Evolutionary conservation across 1,140 invertebrate genomes (phyloP).

Genomic region (Ptiloglossa arizonensis): DNA sequence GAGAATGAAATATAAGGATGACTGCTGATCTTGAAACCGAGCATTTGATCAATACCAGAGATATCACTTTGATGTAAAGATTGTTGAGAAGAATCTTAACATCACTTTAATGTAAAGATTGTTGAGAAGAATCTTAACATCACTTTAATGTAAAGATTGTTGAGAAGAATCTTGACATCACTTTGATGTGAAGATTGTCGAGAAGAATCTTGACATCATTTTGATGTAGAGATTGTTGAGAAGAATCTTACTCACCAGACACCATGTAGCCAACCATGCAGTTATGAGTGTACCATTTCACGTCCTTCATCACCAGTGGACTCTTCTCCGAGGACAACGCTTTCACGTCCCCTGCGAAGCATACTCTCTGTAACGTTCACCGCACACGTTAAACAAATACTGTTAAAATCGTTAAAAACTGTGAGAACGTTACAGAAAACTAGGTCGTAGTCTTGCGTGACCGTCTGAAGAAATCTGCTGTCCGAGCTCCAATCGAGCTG

Average conservation of each 20-base stretch:
- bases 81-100: too few species aligned
- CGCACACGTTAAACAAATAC: neutral
- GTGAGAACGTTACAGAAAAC: constrained; percentile 88
- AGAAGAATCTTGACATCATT: too few species aligned
- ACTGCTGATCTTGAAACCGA: too few species aligned
- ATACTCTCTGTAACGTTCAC: neutral
- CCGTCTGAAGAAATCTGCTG: constrained; percentile 92
- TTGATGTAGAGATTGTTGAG: too few species aligned
- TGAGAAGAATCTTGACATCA: too few species aligned
- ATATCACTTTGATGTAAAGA: too few species aligned
- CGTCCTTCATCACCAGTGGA: constrained; percentile 93
- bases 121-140: too few species aligned
- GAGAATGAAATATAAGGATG: too few species aligned
- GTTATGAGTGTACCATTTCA: constrained; percentile 93
- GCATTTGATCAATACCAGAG: too few species aligned
- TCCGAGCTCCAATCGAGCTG: constrained; percentile 96
- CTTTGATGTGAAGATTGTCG: too few species aligned
- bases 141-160: too few species aligned
- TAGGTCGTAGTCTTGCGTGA: constrained; percentile 95
- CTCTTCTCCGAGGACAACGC: constrained; percentile 91
- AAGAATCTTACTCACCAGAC: constrained; percentile 88
- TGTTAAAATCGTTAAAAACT: neutral
- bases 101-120: too few species aligned
- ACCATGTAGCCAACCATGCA: constrained; percentile 92
- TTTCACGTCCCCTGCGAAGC: constrained; percentile 90